phyloP scores from a whole-genome alignment of 92 coral and sea anemone genomes.

The Actinostola sp. region DNA sequence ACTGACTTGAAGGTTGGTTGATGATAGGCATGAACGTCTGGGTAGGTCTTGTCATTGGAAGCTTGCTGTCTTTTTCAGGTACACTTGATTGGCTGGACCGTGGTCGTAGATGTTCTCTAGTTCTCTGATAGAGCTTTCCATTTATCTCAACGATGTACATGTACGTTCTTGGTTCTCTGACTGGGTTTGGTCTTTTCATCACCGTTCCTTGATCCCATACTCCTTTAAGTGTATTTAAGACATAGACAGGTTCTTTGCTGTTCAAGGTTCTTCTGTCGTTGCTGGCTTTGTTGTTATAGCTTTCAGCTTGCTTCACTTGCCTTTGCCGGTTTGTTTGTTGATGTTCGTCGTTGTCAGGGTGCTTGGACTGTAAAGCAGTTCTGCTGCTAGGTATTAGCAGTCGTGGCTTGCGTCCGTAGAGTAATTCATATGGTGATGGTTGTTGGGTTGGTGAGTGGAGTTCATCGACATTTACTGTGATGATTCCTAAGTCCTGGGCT shows the following conservation, averaged over 20 bases:
- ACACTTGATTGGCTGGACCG: background rate
- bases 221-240: slow-evolving; percentile 35
- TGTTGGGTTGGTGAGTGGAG: background rate
- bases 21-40: background rate
- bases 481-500: slow-evolving; percentile 27
- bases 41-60: background rate
- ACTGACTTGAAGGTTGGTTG: background rate
- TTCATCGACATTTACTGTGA: slow-evolving; percentile 19
- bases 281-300: slow-evolving; percentile 36
- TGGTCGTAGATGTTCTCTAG: slow-evolving; percentile 38
- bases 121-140: slow-evolving; percentile 38
- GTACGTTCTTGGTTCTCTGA: slow-evolving; percentile 33
- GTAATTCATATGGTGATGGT: slow-evolving; percentile 25
- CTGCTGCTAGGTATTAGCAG: slow-evolving; percentile 42
- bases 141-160: slow-evolving; percentile 35
- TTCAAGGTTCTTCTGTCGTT: slow-evolving; percentile 23
- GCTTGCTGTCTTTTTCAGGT: background rate
- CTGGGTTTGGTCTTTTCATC: slow-evolving; percentile 9
- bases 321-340: slow-evolving; percentile 26
- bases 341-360: slow-evolving; percentile 27
- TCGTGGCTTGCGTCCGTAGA: slow-evolving; percentile 48
- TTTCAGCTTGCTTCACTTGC: slow-evolving; percentile 43
- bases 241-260: slow-evolving; percentile 40
- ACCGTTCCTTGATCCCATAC: slow-evolving; percentile 45
- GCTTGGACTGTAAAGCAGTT: slow-evolving; percentile 38